Conservation (phyloP, 2,797 vertebrate species). For the Anniella stebbinsi region DNA sequence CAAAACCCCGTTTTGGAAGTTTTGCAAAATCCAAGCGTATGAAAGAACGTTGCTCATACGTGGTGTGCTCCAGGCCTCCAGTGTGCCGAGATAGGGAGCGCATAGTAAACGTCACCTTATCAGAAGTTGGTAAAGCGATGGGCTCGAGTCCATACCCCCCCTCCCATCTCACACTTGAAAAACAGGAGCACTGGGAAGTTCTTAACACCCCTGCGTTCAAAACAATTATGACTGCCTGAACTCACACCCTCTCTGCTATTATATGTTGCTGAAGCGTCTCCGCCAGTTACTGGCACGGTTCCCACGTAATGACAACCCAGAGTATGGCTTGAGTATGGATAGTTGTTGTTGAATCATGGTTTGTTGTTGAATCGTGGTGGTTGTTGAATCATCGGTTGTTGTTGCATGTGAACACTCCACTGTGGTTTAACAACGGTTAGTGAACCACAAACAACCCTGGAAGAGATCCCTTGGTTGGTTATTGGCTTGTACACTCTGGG, state of each 20-base stretch:
- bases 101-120: background rate
- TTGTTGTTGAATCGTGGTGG: too few relatives aligned
- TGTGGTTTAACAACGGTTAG: too few relatives aligned
- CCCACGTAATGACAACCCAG: too few relatives aligned
- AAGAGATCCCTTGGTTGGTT: too few relatives aligned
- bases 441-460: too few relatives aligned
- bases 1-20: background rate
- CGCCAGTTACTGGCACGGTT: background rate
- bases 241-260: background rate
- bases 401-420: too few relatives aligned
- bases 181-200: background rate
- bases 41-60: background rate
- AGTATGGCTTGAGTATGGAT: too few relatives aligned
- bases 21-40: too few relatives aligned
- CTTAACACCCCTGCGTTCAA: background rate
- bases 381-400: too few relatives aligned
- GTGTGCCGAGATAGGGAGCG: background rate
- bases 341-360: too few relatives aligned
- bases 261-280: background rate
- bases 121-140: background rate
- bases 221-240: background rate
- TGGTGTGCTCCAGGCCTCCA: background rate
- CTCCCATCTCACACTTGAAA: background rate
- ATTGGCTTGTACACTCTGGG: too few relatives aligned
- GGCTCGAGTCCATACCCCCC: background rate